These are phyloP conservation scores for Cartodere bifasciata DNA, from an alignment of 2,888 invertebrate species.

Conservation along the genomic window DNA sequence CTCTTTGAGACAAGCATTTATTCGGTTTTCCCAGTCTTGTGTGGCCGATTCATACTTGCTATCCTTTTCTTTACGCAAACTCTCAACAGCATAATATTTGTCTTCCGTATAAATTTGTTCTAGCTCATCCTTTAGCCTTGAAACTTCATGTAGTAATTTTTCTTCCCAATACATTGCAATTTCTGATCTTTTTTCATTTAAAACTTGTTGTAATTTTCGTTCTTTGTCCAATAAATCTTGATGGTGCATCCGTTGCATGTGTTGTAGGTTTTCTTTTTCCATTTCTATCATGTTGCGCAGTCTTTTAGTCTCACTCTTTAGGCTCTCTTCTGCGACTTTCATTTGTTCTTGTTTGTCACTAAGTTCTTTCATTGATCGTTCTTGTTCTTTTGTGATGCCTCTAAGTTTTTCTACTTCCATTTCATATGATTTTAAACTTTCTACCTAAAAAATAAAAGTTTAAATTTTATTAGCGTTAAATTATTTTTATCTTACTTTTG, in stretches of 20 bases:
- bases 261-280: conserved; percentile 34
- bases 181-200: conserved; percentile 42
- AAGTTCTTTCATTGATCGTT: conserved; percentile 42
- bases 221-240: conserved; percentile 37
- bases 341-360: conserved; percentile 44
- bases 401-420: conserved; percentile 43
- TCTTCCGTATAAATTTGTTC: conserved; percentile 47
- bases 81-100: conserved; percentile 42
- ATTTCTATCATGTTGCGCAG: conserved; percentile 29
- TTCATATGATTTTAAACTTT: conserved; percentile 42
- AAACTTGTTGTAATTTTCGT: conserved; percentile 28
- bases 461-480: conserved; percentile 1
- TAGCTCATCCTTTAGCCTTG: conserved; percentile 47
- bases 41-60: conserved; percentile 42
- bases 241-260: conserved; percentile 31
- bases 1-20: conserved; percentile 39
- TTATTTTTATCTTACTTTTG: background rate
- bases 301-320: conserved; percentile 39
- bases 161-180: conserved; percentile 52
- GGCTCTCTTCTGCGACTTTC: conserved; percentile 41
- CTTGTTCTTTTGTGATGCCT: conserved; percentile 46
- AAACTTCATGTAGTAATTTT: conserved; percentile 46
- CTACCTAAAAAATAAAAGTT: conserved; percentile 28
- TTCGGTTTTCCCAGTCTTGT: conserved; percentile 40
- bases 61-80: conserved; percentile 42